phyloP scores from a whole-genome alignment of 2,113 vertebrate genomes.

The Circaetus gallicus region DNA sequence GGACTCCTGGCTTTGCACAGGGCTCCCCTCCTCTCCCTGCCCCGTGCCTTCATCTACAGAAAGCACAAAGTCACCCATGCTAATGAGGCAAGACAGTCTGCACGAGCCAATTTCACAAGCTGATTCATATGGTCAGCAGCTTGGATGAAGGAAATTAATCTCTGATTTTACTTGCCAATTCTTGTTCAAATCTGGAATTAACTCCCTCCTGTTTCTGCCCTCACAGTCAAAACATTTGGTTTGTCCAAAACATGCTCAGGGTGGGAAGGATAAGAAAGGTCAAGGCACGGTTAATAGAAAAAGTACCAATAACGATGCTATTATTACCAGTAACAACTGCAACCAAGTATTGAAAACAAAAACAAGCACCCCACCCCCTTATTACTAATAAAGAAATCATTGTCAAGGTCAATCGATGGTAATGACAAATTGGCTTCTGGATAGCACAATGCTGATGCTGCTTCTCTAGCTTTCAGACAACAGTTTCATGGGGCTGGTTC shows the following conservation, averaged over 20 bases:
- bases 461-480: not conserved
- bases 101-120: not conserved
- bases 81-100: slow-evolving; percentile 1
- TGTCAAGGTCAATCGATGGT: not conserved
- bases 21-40: not conserved
- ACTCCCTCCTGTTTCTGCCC: not conserved
- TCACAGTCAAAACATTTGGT: not conserved
- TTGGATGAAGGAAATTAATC: slow-evolving; percentile 11
- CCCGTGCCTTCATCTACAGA: not conserved
- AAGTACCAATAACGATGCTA: not conserved
- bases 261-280: not conserved
- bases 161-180: slow-evolving; percentile 25
- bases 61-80: not conserved
- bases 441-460: not conserved
- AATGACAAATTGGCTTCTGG: not conserved
- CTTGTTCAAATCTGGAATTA: slow-evolving; percentile 38
- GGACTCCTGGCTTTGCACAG: not conserved
- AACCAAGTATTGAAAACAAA: not conserved
- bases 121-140: not conserved
- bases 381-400: not conserved
- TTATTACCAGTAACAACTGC: not conserved
- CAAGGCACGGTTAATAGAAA: not conserved
- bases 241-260: not conserved
- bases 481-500: not conserved
- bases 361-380: not conserved